Conservation (phyloP, 2,113 vertebrate species). For the Pionites leucogaster region DNA sequence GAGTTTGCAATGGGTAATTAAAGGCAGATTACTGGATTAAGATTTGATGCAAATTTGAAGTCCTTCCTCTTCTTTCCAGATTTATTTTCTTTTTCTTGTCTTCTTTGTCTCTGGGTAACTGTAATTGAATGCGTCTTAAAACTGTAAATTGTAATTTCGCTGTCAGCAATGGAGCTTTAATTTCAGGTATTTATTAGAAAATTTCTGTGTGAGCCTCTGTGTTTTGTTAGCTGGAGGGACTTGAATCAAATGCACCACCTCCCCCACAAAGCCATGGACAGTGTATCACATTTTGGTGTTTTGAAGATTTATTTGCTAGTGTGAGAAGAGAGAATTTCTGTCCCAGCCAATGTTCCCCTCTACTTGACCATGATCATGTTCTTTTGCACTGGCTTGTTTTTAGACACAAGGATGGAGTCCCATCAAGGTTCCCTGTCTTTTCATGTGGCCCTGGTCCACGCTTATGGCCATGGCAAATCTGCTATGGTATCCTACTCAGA, state of each 20-base stretch:
- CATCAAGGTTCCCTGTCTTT: neutral
- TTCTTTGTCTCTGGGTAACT: conserved; percentile 58
- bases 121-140: conserved; percentile 63
- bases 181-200: conserved; percentile 68
- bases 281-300: neutral
- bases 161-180: conserved; percentile 64
- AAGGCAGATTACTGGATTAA: conserved; percentile 71
- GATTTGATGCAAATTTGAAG: conserved; percentile 58
- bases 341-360: neutral
- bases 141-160: conserved; percentile 69
- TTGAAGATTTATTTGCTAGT: neutral
- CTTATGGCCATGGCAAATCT: neutral
- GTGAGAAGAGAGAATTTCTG: neutral
- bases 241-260: conserved; percentile 12
- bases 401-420: neutral
- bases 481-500: neutral
- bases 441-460: neutral
- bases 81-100: conserved; percentile 41
- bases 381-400: neutral
- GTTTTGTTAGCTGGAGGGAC: conserved; percentile 46
- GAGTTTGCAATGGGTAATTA: conserved; percentile 61
- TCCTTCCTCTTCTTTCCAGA: conserved; percentile 51
- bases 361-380: neutral
- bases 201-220: conserved; percentile 36
- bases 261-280: neutral